Evolutionary conservation across 2,113 vertebrate genomes (phyloP).

Genomic region (Brachirus orientalis): DNA sequence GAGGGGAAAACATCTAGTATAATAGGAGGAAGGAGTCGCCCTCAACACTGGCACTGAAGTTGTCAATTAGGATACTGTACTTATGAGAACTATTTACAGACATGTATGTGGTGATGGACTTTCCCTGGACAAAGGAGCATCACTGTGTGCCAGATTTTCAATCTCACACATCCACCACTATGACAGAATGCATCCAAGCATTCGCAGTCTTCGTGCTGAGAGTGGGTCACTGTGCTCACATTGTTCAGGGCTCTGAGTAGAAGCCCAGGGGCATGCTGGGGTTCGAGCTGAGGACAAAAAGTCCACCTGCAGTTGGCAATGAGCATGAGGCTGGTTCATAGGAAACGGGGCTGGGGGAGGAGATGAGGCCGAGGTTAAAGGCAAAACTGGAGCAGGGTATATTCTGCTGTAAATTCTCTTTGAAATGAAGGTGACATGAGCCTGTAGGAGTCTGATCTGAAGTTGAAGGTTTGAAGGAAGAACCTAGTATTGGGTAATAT

Average conservation of each 20-base stretch:
- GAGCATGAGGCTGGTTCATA: slow-evolving; percentile 22
- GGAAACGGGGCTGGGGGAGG: slow-evolving; percentile 13
- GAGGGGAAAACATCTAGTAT: slow-evolving; percentile 48
- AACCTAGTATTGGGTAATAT: no score
- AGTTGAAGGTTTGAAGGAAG: not conserved
- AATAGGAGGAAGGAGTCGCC: slow-evolving; percentile 15
- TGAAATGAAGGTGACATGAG: not conserved
- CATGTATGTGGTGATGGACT: slow-evolving; percentile 21
- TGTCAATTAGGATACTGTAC: slow-evolving; percentile 46
- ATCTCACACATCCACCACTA: slow-evolving; percentile 65
- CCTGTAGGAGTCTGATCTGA: not conserved
- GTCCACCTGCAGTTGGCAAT: slow-evolving; percentile 50
- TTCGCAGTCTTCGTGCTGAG: slow-evolving; percentile 62
- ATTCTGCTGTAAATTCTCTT: not conserved
- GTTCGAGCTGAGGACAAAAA: slow-evolving; percentile 31
- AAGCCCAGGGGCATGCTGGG: slow-evolving; percentile 40
- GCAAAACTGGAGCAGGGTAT: slow-evolving; percentile 35
- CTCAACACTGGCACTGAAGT: slow-evolving; percentile 12
- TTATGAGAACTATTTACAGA: slow-evolving; percentile 48
- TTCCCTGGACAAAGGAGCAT: slow-evolving; percentile 55
- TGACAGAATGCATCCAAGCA: slow-evolving; percentile 73
- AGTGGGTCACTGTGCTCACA: slow-evolving; percentile 53
- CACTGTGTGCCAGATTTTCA: slow-evolving; percentile 60
- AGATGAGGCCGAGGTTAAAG: slow-evolving; percentile 23
- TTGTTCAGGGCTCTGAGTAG: slow-evolving; percentile 35